Base-by-base conservation (phyloP, 2,113 vertebrate species). In the Lepus europaeus region DNA sequence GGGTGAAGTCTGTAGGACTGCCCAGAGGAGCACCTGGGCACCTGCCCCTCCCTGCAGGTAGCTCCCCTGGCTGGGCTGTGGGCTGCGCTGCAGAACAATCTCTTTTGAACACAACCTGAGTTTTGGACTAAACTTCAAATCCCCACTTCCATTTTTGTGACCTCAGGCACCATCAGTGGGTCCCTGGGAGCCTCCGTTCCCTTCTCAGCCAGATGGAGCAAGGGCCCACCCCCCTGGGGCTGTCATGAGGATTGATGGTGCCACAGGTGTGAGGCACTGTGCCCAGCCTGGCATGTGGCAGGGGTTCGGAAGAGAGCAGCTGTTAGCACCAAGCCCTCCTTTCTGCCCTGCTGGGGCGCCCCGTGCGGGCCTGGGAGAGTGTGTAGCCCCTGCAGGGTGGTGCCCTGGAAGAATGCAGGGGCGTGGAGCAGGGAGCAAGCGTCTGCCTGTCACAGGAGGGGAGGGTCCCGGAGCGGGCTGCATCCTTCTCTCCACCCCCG, bases 221-320 rank as follows among this genome's bases (percentile, higher is more conserved):
- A 69, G n/a, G 68, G 33, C 76, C 68, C 61, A 9, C 70, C 78
- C n/a, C n/a, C 17, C 29, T 59, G 23, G 84, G 23, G 68, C 86
- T 86, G 61, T 84, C 23, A 36, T 51, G 63, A 79, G 56, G 80
- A 69, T 87, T 76, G 81, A 6, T n/a, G 16, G 68, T 61, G 45
- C 81, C 94, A 87, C 88, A 93, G 82, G 69, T 93, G 73, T 76
- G 89, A 94, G 93, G 51, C 63, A 25, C 49, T 12, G 36, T 63
- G 94, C 68, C 92, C 86, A 72, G 70, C 64, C 27, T 83, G 93
- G 29, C 64, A 9, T 53, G 77, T 20, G n/a, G 53, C 84, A 72
- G 82, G 36, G 61, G 51, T 59, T 69, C 0, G 0, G 90, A 90
- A 82, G 69, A 82, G 69, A 68, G 83, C 91, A 89, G 93, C 96